Evolutionary conservation across 2,113 vertebrate species (phyloP).

Genomic region (Sakesphorus luctuosus): DNA sequence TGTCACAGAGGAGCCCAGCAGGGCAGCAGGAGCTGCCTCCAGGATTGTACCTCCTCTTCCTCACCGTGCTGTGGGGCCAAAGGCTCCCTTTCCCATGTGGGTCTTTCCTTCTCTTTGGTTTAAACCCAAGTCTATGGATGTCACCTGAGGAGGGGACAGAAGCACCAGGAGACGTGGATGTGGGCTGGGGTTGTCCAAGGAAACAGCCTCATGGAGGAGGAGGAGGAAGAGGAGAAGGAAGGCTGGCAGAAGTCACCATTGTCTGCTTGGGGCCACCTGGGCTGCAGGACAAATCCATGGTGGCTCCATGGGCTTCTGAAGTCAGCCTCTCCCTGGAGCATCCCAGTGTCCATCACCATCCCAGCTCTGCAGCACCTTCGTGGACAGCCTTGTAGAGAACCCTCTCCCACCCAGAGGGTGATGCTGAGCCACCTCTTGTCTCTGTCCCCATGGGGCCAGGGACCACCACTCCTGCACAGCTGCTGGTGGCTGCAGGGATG

Average conservation of each 20-base stretch:
- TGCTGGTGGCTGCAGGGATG: background rate
- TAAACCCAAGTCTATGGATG: background rate
- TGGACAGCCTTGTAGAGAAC: background rate
- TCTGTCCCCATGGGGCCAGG: rapidly evolving
- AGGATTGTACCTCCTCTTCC: background rate
- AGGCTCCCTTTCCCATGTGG: rapidly evolving
- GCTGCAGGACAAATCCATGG: background rate
- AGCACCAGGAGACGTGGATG: background rate
- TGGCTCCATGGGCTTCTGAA: background rate
- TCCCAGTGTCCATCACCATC: background rate
- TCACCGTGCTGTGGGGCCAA: background rate
- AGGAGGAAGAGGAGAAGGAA: background rate
- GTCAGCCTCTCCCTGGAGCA: background rate
- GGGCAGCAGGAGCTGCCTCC: background rate
- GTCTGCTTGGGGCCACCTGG: background rate
- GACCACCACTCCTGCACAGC: background rate
- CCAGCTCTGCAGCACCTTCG: background rate
- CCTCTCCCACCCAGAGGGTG: background rate
- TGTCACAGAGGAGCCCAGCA: background rate
- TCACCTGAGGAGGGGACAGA: background rate
- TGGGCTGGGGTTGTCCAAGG: background rate
- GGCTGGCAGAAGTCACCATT: background rate
- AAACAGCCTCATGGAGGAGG: background rate
- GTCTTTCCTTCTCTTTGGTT: background rate
- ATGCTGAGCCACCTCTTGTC: background rate